These are phyloP conservation scores for Panthera leo DNA, from an alignment of 2,113 vertebrate species.

Conservation along the genomic window DNA sequence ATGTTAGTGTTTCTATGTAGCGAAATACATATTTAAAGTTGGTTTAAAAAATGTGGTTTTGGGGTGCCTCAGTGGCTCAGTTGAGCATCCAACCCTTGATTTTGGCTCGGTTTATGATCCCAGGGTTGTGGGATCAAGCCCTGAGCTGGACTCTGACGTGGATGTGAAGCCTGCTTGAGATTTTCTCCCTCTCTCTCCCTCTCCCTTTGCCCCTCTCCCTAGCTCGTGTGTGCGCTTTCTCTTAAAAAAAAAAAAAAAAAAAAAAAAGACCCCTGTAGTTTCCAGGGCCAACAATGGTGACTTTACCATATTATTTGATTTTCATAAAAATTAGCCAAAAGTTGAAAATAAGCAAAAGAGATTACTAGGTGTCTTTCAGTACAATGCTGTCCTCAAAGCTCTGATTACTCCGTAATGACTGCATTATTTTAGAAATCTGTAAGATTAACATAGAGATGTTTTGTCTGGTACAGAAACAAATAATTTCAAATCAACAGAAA, in stretches of 20 bases:
- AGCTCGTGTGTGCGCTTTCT: no score
- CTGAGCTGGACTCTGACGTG: no score
- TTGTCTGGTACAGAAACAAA: not conserved
- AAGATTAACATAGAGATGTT: constrained; percentile 45
- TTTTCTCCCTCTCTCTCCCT: no score
- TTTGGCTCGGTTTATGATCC: no score
- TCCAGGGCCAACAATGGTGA: not conserved
- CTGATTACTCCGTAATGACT: not conserved
- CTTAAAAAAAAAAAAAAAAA: no score
- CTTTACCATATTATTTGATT: not conserved
- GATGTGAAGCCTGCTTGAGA: no score
- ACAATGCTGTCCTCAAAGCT: not conserved
- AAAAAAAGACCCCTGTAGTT: not conserved
- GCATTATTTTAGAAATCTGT: constrained; percentile 7
- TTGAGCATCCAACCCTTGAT: no score
- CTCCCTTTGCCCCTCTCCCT: no score
- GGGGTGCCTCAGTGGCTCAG: no score
- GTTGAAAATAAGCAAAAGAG: constrained; percentile 26
- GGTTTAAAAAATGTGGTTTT: not conserved
- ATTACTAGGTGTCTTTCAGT: not conserved
- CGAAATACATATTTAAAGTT: constrained; percentile 38
- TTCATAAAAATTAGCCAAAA: constrained; percentile 50
- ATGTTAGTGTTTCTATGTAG: not conserved
- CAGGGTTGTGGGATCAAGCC: no score
- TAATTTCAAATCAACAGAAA: constrained; percentile 39